A percentile compares a stretch with the other conserved stretches of the same genome.
phyloP scores from a whole-genome alignment of 1,140 invertebrate species.

The Drosophila mojavensis region DNA sequence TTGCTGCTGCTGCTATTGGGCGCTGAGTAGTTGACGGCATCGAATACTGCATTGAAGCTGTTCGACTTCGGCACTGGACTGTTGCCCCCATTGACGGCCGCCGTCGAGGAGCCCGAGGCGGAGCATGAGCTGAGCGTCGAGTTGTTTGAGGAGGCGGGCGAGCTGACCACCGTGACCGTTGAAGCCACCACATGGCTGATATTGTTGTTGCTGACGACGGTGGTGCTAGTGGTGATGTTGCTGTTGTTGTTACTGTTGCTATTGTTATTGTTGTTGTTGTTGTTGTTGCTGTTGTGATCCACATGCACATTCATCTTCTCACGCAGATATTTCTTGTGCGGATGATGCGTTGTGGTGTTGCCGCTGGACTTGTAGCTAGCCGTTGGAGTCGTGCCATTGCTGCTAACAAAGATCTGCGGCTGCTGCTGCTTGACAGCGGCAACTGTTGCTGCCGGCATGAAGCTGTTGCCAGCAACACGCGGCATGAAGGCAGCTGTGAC shows the following conservation, averaged over 20 bases:
- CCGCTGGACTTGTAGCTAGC: conserved; percentile 36
- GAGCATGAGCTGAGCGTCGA: conserved; percentile 65
- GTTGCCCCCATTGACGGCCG: conserved; percentile 75
- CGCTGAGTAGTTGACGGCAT: conserved; percentile 63
- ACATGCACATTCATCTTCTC: conserved; percentile 79
- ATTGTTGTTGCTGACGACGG: conserved; percentile 8
- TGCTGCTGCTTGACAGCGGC: conserved; percentile 11
- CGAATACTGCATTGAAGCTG: conserved; percentile 55
- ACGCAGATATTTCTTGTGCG: conserved; percentile 81
- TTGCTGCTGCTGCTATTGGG: conserved; percentile 40
- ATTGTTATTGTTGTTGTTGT: conserved; percentile 36
- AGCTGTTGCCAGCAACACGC: conserved; percentile 32
- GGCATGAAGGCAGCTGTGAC: conserved; percentile 19
- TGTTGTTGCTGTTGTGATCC: conserved; percentile 49
- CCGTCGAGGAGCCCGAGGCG: conserved; percentile 65
- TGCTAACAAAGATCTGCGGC: conserved; percentile 51
- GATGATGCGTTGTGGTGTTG: conserved; percentile 71
- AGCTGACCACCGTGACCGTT: conserved; percentile 77
- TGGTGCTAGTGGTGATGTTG: conserved; percentile 27
- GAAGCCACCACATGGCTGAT: conserved; percentile 59
- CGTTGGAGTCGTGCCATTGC: conserved; percentile 43
- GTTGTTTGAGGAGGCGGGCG: conserved; percentile 79
- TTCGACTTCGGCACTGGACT: conserved; percentile 67
- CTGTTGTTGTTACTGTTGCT: conserved; percentile 37
- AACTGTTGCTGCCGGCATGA: conserved; percentile 48